A percentile compares a stretch with the other conserved stretches of the same genome.
Evolutionary conservation across 1,140 invertebrate genomes (phyloP).

Genomic region (Tenebrio molitor): DNA sequence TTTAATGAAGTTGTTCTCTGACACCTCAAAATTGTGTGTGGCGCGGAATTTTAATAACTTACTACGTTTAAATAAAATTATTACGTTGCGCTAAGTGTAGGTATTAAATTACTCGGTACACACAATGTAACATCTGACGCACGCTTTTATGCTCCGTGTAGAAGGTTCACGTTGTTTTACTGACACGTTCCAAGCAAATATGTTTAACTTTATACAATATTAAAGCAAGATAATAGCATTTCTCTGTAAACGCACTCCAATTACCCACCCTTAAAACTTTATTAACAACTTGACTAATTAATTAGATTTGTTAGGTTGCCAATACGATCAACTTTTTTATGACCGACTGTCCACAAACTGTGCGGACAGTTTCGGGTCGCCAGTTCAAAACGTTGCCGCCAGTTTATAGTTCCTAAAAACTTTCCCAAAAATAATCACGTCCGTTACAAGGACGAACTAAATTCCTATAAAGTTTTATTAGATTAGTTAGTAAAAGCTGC

Average conservation of each 20-base stretch:
- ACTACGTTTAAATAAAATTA: slow-evolving; percentile 16
- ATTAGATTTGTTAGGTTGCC: not conserved
- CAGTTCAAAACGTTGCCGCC: too few relatives aligned
- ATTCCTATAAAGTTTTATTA: too few relatives aligned
- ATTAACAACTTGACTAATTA: slow-evolving; percentile 23
- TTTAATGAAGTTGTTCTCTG: too few relatives aligned
- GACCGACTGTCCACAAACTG: not conserved
- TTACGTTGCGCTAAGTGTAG: not conserved
- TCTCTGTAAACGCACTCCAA: slow-evolving; percentile 9
- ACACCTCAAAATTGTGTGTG: not conserved
- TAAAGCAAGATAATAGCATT: slow-evolving; percentile 32
- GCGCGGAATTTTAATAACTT: too few relatives aligned
- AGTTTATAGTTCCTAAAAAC: too few relatives aligned
- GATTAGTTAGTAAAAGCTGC: too few relatives aligned
- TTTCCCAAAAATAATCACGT: too few relatives aligned
- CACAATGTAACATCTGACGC: slow-evolving; percentile 21
- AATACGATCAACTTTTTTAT: not conserved
- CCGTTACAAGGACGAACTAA: too few relatives aligned
- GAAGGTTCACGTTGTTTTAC: slow-evolving; percentile 19
- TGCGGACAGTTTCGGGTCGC: too few relatives aligned
- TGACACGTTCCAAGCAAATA: slow-evolving; percentile 30
- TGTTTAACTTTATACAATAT: slow-evolving; percentile 37
- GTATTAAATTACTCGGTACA: slow-evolving; percentile 33
- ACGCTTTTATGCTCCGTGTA: slow-evolving; percentile 23
- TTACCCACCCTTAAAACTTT: slow-evolving; percentile 13